Conservation (phyloP, 2,797 vertebrate genomes). For the Naso thynnoides region DNA sequence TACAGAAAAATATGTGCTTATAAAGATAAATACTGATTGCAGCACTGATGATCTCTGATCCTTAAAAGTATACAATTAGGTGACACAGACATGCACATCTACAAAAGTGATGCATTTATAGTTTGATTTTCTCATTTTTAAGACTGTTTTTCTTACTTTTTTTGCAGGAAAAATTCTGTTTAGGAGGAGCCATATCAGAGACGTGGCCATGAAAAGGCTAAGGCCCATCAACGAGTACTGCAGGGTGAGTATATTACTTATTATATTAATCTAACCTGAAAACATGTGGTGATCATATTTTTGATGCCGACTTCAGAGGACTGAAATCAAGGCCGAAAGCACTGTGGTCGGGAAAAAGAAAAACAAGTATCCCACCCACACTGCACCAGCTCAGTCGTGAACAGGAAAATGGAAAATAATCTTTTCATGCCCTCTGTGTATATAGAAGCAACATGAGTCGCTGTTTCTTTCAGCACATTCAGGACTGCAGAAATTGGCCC, state of each 20-base stretch:
- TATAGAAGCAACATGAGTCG: background rate
- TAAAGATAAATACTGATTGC: background rate
- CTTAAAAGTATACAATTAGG: background rate
- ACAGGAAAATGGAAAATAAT: conserved; percentile 35
- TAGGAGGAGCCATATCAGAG: conserved; percentile 95
- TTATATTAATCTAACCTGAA: background rate
- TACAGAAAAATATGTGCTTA: background rate
- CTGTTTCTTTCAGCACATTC: conserved; percentile 6
- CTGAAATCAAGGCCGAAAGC: background rate
- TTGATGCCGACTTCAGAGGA: too few species aligned
- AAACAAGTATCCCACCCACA: conserved; percentile 24
- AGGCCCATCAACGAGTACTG: conserved; percentile 98
- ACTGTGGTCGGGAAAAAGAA: conserved; percentile 2
- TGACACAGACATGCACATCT: background rate
- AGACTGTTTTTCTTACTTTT: conserved; percentile 20
- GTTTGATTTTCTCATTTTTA: conserved; percentile 14
- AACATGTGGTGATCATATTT: background rate
- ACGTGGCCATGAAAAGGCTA: conserved; percentile 96
- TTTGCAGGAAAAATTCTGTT: conserved; percentile 96
- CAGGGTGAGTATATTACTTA: conserved; percentile 86
- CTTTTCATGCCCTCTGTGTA: conserved; percentile 7
- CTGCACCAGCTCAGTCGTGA: background rate
- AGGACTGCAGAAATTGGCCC: background rate
- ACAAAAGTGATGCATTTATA: background rate
- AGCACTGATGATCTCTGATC: background rate